Conservation (phyloP, 2,888 invertebrate genomes). For the Drosophila meridiana region DNA sequence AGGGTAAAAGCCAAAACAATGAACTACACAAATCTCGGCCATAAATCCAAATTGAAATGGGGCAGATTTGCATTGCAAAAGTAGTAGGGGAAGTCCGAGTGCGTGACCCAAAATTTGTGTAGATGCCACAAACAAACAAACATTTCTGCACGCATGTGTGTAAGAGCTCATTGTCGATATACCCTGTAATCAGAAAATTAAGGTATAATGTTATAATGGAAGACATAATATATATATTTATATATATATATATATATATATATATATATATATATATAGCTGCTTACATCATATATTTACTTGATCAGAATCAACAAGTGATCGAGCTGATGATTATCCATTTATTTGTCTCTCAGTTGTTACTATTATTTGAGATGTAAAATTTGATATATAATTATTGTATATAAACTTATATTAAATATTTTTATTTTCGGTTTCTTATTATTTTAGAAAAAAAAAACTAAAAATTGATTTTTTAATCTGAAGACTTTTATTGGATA, state of each 20-base stretch:
- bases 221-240: background rate
- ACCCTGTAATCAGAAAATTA: background rate
- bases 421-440: no score
- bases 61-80: constrained; percentile 46
- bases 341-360: no score
- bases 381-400: no score
- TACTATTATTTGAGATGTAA: no score
- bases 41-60: constrained; percentile 75
- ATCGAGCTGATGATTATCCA: no score
- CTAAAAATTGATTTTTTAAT: no score
- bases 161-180: constrained; percentile 19
- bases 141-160: background rate
- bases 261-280: background rate
- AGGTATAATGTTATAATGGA: background rate
- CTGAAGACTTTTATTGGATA: no score
- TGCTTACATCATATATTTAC: no score
- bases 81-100: constrained; percentile 7
- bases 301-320: no score
- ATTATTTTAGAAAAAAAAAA: no score
- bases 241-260: background rate
- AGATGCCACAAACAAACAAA: background rate
- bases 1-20: constrained; percentile 37
- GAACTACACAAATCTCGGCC: constrained; percentile 46
- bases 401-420: no score
- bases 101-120: constrained; percentile 40